Evolutionary conservation across 2,888 invertebrate species (phyloP).

Genomic region (Campoletis raptor): DNA sequence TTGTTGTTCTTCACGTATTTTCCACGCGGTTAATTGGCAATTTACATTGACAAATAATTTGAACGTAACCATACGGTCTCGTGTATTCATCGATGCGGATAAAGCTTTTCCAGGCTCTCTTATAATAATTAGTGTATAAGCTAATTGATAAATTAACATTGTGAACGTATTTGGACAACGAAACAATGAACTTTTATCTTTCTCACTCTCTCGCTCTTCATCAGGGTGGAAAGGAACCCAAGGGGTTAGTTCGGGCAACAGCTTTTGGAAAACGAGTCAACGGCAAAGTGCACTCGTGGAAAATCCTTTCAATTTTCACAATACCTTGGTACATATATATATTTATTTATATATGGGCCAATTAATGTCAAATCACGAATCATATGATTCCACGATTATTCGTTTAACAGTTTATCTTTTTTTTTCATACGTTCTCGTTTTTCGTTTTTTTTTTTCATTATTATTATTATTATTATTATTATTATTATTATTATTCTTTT

Average conservation of each 20-base stretch:
- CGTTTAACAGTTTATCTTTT: neutral
- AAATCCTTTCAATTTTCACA: conserved; percentile 68
- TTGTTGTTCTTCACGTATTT: neutral
- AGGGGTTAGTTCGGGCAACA: neutral
- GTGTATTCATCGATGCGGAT: neutral
- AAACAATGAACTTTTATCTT: conserved; percentile 54
- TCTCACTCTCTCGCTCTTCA: neutral
- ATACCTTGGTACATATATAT: conserved; percentile 46
- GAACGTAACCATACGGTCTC: neutral
- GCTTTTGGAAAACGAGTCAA: conserved; percentile 60
- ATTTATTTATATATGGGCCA: conserved; percentile 5
- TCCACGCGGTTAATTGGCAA: neutral
- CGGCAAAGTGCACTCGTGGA: conserved; percentile 61
- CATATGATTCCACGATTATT: neutral
- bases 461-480: too few relatives aligned
- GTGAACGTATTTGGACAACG: conserved; percentile 44
- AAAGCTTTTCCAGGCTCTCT: conserved; percentile 1
- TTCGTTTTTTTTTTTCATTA: too few relatives aligned
- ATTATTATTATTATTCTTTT: too few relatives aligned
- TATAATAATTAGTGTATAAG: conserved; percentile 9
- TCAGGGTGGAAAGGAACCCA: neutral
- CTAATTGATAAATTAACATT: conserved; percentile 66
- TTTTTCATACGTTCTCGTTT: too few relatives aligned
- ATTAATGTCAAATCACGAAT: neutral
- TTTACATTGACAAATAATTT: conserved; percentile 16